Percentiles rank a stretch among this genome's conserved stretches.
phyloP scores from a whole-genome alignment of 2,113 vertebrate genomes.

The Alethe castanea region DNA sequence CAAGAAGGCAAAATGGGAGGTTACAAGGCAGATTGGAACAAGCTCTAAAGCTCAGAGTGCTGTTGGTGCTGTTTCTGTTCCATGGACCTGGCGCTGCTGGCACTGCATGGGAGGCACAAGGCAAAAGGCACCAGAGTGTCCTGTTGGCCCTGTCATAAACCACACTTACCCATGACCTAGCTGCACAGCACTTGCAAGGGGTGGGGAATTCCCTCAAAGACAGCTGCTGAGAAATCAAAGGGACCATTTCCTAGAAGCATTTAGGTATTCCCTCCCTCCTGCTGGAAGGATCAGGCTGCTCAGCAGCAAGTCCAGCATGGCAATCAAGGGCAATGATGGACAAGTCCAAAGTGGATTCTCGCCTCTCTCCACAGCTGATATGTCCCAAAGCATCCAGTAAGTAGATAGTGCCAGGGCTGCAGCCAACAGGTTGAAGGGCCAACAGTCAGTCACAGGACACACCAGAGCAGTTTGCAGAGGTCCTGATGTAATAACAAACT shows the following conservation, averaged over 20 bases:
- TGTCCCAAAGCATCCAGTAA: not conserved
- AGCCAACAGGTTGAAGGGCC: not conserved
- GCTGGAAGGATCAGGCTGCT: not conserved
- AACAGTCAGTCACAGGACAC: not conserved
- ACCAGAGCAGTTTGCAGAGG: not conserved
- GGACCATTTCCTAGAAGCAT: not conserved
- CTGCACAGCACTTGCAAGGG: not conserved
- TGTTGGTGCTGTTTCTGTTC: not conserved
- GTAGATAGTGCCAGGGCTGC: not conserved
- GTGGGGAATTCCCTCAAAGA: constrained; percentile 20
- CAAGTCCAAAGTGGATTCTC: not conserved
- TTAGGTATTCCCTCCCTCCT: not conserved
- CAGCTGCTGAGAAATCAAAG: constrained; percentile 10
- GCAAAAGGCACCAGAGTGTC: not conserved
- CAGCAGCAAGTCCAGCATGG: not conserved
- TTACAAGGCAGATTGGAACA: not conserved
- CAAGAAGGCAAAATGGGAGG: not conserved
- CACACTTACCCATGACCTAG: not conserved
- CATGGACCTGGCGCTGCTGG: not conserved
- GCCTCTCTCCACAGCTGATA: not conserved
- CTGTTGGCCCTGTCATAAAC: not conserved
- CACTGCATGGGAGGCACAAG: not conserved
- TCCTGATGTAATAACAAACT: not conserved
- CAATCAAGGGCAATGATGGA: not conserved
- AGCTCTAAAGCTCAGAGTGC: not conserved